These are phyloP conservation scores for Cyprinodon diabolis DNA, from an alignment of 2,797 vertebrate genomes.

Conservation along the genomic window DNA sequence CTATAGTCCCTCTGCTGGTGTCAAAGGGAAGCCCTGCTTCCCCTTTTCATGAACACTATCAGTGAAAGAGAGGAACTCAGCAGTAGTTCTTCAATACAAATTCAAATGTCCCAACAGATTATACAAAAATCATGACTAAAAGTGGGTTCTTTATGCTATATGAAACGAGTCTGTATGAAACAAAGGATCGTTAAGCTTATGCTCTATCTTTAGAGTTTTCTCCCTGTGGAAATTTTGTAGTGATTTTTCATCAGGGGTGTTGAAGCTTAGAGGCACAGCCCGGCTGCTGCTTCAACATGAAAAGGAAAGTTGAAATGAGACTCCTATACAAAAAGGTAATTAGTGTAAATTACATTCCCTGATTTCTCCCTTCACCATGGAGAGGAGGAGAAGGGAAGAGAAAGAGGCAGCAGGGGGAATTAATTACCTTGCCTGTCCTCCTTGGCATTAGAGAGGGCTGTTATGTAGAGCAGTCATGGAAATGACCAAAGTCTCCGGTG, in stretches of 20 bases:
- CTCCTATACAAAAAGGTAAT: conserved; percentile 77
- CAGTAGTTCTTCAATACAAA: conserved; percentile 17
- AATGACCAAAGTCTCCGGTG: conserved; percentile 65
- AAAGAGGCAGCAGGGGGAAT: conserved; percentile 71
- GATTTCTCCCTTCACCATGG: conserved; percentile 62
- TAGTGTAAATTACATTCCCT: conserved; percentile 79
- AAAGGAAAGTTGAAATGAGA: conserved; percentile 77
- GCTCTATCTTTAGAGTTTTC: conserved; percentile 14
- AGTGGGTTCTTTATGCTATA: neutral
- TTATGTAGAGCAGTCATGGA: conserved; percentile 71
- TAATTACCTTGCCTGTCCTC: conserved; percentile 77
- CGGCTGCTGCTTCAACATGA: conserved; percentile 54
- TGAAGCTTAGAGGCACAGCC: conserved; percentile 47
- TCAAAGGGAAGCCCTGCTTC: conserved; percentile 41
- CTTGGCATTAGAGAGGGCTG: conserved; percentile 59
- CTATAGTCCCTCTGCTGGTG: conserved; percentile 88
- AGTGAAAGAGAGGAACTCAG: conserved; percentile 15
- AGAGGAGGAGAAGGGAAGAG: conserved; percentile 68
- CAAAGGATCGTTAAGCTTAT: neutral
- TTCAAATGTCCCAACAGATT: neutral
- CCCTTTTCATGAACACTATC: neutral
- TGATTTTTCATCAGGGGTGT: conserved; percentile 49
- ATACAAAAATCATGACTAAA: neutral
- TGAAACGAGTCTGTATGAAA: neutral
- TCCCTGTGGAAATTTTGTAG: conserved; percentile 37